phyloP scores from a whole-genome alignment of 2,113 vertebrate genomes.

The Cichladusa arquata region DNA sequence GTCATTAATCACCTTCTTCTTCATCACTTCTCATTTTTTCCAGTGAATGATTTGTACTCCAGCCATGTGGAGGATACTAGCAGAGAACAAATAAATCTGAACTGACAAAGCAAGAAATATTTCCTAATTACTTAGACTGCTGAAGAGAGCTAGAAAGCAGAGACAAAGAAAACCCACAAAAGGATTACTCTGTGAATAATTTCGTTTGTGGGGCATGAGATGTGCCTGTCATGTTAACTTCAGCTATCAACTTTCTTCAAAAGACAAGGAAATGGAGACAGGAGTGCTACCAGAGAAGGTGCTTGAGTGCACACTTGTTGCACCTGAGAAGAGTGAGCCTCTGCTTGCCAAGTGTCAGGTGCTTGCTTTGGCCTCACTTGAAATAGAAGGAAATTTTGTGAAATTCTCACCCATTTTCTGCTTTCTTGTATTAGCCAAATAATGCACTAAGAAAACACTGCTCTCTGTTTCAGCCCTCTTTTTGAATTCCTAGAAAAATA shows the following conservation, averaged over 20 bases:
- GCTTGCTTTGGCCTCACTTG: background rate
- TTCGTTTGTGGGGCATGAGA: background rate
- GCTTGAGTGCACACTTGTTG: background rate
- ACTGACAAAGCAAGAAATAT: slow-evolving; percentile 38
- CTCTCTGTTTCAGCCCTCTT: background rate
- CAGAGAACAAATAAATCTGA: slow-evolving; percentile 49
- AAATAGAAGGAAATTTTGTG: background rate
- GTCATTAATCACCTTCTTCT: slow-evolving; percentile 67
- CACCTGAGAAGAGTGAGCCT: background rate
- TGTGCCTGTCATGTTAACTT: background rate
- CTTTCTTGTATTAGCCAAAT: background rate
- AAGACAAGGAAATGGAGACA: background rate
- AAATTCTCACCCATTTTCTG: background rate
- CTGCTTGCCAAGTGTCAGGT: background rate
- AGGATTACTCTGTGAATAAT: background rate
- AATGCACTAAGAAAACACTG: background rate
- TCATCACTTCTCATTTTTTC: slow-evolving; percentile 31
- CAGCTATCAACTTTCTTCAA: background rate
- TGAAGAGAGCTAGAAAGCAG: background rate
- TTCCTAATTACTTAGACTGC: slow-evolving; percentile 35
- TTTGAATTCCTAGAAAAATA: background rate
- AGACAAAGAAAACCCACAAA: background rate
- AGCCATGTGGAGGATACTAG: background rate
- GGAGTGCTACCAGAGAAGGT: background rate
- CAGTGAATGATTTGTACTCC: slow-evolving; percentile 19